Base-by-base conservation (phyloP, 2,113 vertebrate species). In the Pycnonotus jocosus region DNA sequence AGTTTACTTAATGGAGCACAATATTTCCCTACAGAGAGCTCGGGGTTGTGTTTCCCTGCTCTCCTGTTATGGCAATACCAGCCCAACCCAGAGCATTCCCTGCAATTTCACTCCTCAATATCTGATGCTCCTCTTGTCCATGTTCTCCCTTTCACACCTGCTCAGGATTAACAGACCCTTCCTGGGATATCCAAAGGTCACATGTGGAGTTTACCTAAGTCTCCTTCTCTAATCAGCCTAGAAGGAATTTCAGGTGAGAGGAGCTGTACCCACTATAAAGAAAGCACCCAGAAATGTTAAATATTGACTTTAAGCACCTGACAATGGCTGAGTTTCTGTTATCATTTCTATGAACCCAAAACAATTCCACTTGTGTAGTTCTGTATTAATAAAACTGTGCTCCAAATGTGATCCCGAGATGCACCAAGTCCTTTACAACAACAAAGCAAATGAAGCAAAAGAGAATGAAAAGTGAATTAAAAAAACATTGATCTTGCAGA, bases 401-500 rank as follows among this genome's bases (percentile, higher is more conserved):
- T 70, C 71, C 86, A 92, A 93, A 76, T 48, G 42, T 54, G 87
- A 85, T 94, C 74, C 72, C 4, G 16, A 80, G 79, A 85, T 69
- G 84, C 71, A 90, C 37, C 44, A 27, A 9, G 28, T 80, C 71
- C 61, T 86, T 73, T 77, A 57, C 45, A 87, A 82, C 85, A 90
- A 86, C 74, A 93, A 77, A 93, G 90, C 48, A 93, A 95, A 93
- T 92, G 84, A 88, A 79, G 81, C 90, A 88, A 88, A 91, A 56
- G 87, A 69, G 85, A 94, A 94, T 44, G 64, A 81, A 92, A 92
- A 93, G 68, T 47, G 83, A 95, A 95, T 86, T 94, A 68, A 88
- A 88, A 93, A 76, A 45, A 8, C 85, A 95, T 93, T 93, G 85
- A 94, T 88, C 71, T 78, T 73, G 45, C 79, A 82, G 54, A 94